phyloP scores from a whole-genome alignment of 2,888 invertebrate species.

The Mystacides longicornis region DNA sequence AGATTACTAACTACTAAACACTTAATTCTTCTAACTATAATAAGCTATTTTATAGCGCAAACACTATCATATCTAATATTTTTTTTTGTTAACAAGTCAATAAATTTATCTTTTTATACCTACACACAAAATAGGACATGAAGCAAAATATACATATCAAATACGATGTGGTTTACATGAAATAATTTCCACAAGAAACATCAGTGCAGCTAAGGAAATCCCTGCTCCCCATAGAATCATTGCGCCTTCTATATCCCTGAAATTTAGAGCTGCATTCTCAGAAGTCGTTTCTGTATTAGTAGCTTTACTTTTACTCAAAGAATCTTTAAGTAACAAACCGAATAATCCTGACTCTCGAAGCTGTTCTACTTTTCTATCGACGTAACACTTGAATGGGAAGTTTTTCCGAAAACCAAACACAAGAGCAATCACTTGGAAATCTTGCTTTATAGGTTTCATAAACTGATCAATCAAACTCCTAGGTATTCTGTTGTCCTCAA shows the following conservation, averaged over 20 bases:
- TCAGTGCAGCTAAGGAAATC: not conserved
- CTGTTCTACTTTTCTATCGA: not conserved
- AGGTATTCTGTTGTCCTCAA: not conserved
- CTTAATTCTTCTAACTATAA: no score
- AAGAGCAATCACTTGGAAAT: not conserved
- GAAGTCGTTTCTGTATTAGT: not conserved
- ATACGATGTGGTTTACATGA: no score
- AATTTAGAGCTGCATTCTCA: not conserved
- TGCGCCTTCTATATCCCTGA: not conserved
- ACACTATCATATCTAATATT: no score
- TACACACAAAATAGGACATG: no score
- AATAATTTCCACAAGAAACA: not conserved
- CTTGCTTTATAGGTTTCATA: not conserved
- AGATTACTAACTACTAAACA: no score
- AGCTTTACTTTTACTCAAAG: not conserved
- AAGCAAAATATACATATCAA: no score
- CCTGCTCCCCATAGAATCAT: slow-evolving; percentile 3
- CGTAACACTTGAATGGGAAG: not conserved
- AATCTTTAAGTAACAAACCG: not conserved
- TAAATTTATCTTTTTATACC: no score
- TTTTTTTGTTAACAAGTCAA: no score
- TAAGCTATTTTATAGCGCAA: no score
- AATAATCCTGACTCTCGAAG: not conserved
- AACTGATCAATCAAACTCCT: not conserved
- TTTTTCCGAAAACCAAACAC: not conserved